phyloP scores from a whole-genome alignment of 92 coral and sea anemone species.

The Zoanthus sansibaricus region DNA sequence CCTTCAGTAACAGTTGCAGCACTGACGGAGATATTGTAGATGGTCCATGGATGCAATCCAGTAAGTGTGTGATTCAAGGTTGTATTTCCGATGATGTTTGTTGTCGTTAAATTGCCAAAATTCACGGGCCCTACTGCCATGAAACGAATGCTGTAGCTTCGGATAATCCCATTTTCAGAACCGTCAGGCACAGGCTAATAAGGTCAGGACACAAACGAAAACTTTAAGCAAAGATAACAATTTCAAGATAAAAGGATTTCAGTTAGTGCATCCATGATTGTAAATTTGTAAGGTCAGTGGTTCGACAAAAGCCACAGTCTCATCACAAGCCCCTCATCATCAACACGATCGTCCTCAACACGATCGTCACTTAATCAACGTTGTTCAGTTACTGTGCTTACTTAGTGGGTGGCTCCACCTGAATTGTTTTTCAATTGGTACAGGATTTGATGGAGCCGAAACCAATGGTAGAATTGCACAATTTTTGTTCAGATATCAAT shows the following conservation, averaged over 20 bases:
- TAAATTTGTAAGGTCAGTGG: too few species aligned
- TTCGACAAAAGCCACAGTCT: too few species aligned
- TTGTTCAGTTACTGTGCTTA: too few species aligned
- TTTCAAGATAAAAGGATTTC: not conserved
- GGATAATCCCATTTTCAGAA: slow-evolving; percentile 83
- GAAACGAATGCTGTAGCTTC: slow-evolving; percentile 62
- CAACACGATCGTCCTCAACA: too few species aligned
- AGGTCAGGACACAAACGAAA: not conserved
- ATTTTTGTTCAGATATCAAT: too few species aligned
- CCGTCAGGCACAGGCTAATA: slow-evolving; percentile 71
- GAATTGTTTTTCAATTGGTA: too few species aligned
- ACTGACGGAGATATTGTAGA: slow-evolving; percentile 78
- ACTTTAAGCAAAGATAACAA: not conserved
- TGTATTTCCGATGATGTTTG: slow-evolving; percentile 43
- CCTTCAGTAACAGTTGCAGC: slow-evolving; percentile 85
- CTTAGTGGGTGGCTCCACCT: too few species aligned
- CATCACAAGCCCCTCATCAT: too few species aligned
- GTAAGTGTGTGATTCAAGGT: slow-evolving; percentile 58
- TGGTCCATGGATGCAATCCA: slow-evolving; percentile 79
- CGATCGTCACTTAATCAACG: too few species aligned
- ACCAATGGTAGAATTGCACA: too few species aligned
- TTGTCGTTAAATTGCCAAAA: slow-evolving; percentile 30
- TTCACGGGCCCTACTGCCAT: slow-evolving; percentile 67
- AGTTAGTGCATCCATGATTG: not conserved
- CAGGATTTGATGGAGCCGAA: too few species aligned